phyloP scores from a whole-genome alignment of 2,797 vertebrate genomes.

The Loris lydekkerianus region DNA sequence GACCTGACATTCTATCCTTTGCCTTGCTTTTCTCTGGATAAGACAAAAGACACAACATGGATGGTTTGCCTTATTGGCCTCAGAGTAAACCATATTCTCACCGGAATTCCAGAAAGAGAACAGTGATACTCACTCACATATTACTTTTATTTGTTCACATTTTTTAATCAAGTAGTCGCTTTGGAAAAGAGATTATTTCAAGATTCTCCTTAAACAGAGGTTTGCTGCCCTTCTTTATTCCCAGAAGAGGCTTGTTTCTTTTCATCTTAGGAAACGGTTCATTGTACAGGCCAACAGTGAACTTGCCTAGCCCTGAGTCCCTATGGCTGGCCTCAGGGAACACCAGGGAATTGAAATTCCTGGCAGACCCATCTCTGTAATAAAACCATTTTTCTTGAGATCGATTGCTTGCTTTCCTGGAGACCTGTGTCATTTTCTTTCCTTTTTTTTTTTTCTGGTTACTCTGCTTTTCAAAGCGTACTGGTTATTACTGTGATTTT shows the following conservation, averaged over 20 bases:
- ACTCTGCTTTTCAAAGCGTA: constrained; percentile 62
- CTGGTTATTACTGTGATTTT: constrained; percentile 60
- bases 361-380: constrained; percentile 68
- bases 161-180: constrained; percentile 42
- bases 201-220: not conserved
- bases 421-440: constrained; percentile 68
- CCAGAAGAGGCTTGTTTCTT: constrained; percentile 58
- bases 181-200: constrained; percentile 56
- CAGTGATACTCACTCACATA: not conserved
- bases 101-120: not conserved
- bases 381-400: constrained; percentile 80
- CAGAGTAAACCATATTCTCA: not conserved
- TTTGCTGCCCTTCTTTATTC: constrained; percentile 50
- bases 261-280: constrained; percentile 81
- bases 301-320: constrained; percentile 66
- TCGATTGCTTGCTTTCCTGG: constrained; percentile 50
- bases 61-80: not conserved
- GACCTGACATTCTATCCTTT: not conserved
- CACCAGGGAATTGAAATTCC: constrained; percentile 78
- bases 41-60: not conserved
- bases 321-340: constrained; percentile 32
- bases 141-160: constrained; percentile 23
- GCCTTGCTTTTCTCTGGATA: not conserved
- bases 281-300: constrained; percentile 60
- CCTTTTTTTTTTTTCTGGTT: constrained; percentile 59